Conservation (phyloP, 2,113 vertebrate genomes). For the Regulus satrapa region DNA sequence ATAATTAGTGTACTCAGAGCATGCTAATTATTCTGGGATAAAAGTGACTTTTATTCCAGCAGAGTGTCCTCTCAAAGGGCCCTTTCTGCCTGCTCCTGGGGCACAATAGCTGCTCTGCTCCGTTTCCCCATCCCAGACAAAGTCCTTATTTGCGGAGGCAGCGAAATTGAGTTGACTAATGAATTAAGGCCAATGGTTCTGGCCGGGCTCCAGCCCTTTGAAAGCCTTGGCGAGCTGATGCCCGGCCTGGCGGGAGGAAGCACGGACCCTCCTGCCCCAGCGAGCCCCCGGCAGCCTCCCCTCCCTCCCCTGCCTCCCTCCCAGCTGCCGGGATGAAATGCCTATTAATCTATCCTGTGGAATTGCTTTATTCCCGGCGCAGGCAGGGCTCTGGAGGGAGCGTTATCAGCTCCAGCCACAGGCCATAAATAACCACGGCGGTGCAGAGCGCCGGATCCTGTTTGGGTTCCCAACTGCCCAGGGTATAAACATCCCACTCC, state of each 20-base stretch:
- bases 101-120: slow-evolving; percentile 40
- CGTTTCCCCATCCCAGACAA: slow-evolving; percentile 60
- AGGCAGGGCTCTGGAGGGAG: slow-evolving; percentile 28
- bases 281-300: background rate
- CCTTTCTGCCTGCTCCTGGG: slow-evolving; percentile 30
- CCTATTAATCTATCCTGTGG: slow-evolving; percentile 46
- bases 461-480: background rate
- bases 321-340: slow-evolving; percentile 36
- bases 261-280: background rate
- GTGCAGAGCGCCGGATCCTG: background rate
- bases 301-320: background rate
- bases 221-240: slow-evolving; percentile 26
- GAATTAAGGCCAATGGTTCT: slow-evolving; percentile 54
- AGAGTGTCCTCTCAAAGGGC: slow-evolving; percentile 61
- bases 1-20: slow-evolving; percentile 56
- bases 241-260: background rate
- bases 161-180: slow-evolving; percentile 55
- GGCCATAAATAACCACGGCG: slow-evolving; percentile 24
- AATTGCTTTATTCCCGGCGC: slow-evolving; percentile 11
- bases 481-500: background rate
- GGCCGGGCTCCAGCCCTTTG: slow-evolving; percentile 24
- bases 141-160: slow-evolving; percentile 59
- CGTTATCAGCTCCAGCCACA: slow-evolving; percentile 39
- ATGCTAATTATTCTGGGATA: slow-evolving; percentile 52
- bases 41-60: slow-evolving; percentile 63